phyloP scores from a whole-genome alignment of 1,140 invertebrate species.

The Anoplolepis gracilipes region DNA sequence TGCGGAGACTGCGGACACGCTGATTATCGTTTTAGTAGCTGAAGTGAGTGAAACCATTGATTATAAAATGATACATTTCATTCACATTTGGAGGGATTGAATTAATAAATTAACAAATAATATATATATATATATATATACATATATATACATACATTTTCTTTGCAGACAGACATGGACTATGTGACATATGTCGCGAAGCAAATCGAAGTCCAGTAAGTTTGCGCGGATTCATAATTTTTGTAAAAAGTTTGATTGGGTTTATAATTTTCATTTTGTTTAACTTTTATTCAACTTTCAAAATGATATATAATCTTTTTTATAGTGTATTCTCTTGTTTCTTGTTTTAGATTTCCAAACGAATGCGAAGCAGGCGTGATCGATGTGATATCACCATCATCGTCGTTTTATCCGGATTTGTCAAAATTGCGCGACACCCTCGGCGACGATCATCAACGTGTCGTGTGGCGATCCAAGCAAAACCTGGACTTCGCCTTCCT shows the following conservation, averaged over 20 bases:
- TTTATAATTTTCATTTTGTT: not conserved
- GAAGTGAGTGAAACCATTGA: slow-evolving; percentile 87
- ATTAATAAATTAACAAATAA: slow-evolving; percentile 30
- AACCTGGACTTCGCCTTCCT: slow-evolving; percentile 98
- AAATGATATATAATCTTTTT: slow-evolving; percentile 16
- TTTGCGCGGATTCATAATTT: no score
- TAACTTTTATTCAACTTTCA: slow-evolving; percentile 26
- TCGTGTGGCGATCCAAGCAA: slow-evolving; percentile 98
- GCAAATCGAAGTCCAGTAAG: slow-evolving; percentile 92
- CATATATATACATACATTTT: slow-evolving; percentile 74
- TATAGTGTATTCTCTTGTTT: not conserved
- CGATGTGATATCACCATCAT: slow-evolving; percentile 95
- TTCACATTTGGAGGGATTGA: not conserved
- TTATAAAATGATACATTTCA: not conserved
- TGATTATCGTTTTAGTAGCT: slow-evolving; percentile 96
- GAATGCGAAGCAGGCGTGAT: slow-evolving; percentile 93
- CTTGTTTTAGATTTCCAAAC: slow-evolving; percentile 89
- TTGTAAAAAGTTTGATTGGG: no score
- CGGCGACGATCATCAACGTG: slow-evolving; percentile 95
- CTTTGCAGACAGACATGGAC: slow-evolving; percentile 89
- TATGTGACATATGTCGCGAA: slow-evolving; percentile 90
- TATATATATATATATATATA: no score
- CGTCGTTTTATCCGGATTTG: slow-evolving; percentile 96
- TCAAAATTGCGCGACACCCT: slow-evolving; percentile 91
- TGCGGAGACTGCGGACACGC: slow-evolving; percentile 91